Base-by-base conservation (phyloP, 2,113 vertebrate genomes). In the Microcebus griseorufus region DNA sequence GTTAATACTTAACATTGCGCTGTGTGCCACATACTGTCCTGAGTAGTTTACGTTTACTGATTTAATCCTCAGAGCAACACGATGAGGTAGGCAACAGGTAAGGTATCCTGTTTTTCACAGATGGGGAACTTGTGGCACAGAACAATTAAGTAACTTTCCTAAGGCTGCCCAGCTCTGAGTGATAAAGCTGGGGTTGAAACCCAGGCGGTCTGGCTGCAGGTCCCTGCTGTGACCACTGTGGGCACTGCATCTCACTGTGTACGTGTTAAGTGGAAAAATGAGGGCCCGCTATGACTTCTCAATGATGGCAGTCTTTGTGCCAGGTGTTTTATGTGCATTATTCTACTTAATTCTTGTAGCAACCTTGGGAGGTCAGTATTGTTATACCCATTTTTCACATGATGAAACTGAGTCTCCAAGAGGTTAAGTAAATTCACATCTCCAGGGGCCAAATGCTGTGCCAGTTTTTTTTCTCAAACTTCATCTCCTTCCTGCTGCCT, bases 161-260 rank as follows among this genome's bases (percentile, higher is more conserved):
- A 75, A 96, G 62, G 70, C 32, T 9, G 20, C 62, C 48, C 18
- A n/a, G 42, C 58, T 80, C 27, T 69, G 13, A 92, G 23, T 62
- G n/a, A 18, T 45, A 76, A 95, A 83, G 62, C 95, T 81, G 80
- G 20, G 51, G 25, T 90, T 95, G 93, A 69, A 55, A 73, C 55
- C 58, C 34, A 22, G 23, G 32, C 60, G 34, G 14, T 42, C 17
- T 67, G 55, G 58, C 17, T 67, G 13, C 9, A 4, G 42, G 23
- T 27, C 60, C 9, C 58, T 75, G n/a, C 22, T 65, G 32, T 12
- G 16, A 9, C 18, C 42, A 29, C 2, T 1, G 23, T 16, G 29
- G 32, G 39, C 3, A 2, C 64, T 27, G 51, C 25, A 62, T 62
- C 23, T 27, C 9, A 45, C 1, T 1, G 2, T 51, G 11, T n/a